phyloP scores from a whole-genome alignment of 2,888 invertebrate genomes.

The Eremobia ochroleuca region DNA sequence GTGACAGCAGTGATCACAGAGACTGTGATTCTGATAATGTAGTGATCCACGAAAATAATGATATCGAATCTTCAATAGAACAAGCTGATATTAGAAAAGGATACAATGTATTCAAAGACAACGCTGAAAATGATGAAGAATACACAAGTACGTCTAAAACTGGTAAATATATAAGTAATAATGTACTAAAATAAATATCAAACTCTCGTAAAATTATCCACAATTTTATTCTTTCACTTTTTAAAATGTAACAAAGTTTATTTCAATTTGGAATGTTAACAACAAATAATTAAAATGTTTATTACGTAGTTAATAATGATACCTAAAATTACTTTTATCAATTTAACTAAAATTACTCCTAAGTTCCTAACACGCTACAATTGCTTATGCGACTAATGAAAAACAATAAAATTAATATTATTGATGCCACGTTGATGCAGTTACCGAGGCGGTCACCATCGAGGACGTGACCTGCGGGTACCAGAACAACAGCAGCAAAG shows the following conservation, averaged over 20 bases:
- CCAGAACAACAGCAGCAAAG: conserved; percentile 58
- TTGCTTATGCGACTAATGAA: neutral
- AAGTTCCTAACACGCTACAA: too few species aligned
- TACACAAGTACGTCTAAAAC: neutral
- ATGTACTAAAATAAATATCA: neutral
- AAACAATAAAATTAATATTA: neutral
- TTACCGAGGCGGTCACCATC: conserved; percentile 47
- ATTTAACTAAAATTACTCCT: neutral
- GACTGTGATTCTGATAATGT: conserved; percentile 35
- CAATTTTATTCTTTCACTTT: neutral
- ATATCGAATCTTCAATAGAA: neutral
- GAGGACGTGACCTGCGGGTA: conserved; percentile 55
- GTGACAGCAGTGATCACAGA: neutral
- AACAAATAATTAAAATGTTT: neutral
- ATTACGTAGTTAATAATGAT: neutral
- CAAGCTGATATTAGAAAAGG: conserved; percentile 6
- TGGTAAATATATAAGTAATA: conserved; percentile 30
- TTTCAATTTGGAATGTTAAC: conserved; percentile 2
- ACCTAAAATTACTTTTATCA: neutral
- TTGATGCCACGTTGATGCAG: too few species aligned
- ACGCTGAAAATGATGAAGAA: neutral
- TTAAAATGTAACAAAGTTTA: neutral
- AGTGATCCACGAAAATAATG: conserved; percentile 19
- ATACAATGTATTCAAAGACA: conserved; percentile 11
- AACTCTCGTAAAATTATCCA: neutral